Base-by-base conservation (phyloP, 2,888 invertebrate genomes). In the Drosophila lutescens region DNA sequence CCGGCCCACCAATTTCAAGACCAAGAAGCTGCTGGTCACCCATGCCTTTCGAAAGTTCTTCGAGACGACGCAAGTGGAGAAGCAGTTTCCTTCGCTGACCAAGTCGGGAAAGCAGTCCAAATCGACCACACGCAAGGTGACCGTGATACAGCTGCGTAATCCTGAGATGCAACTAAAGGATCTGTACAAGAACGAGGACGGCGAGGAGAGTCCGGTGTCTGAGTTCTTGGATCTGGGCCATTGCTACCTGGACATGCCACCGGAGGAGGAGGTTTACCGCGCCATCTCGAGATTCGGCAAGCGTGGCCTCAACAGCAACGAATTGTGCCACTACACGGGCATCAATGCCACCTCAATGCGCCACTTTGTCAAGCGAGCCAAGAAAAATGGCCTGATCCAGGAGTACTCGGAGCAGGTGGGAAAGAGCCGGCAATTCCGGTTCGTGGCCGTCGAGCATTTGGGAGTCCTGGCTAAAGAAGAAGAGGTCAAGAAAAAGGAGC, bases 41-140 rank as follows among this genome's bases (percentile, higher is more conserved):
- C 89, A 94, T 80, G 83, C 94, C 9, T 93, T 94, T 66, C 94
- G 94, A 78, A 93, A 93, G 79, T 92, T 93, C 74, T 93, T 94
- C 15, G 93, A 93, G 66, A 93, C 93, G 5, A 92, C 92, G 6
- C 68, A 77, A 26, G 26, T 78, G 43, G 38, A 55, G 3, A 38
- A 44, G 34, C n/a, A 57, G 0, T 13, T 34, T 9, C 43, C 20
- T 3, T 9, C 13, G 15, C 26, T 69, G 1, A 43, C 36, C 43
- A 62, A 73, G 47, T 10, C 49, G 17, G 34, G 63, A 15, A 51
- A 40, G 20, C 17, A 46, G 32, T 40, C 74, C 12, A 74, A 47
- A 4, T 20, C 62, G 3, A 12, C 66, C 26, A 30, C n/a, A 9
- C 92, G 91, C 65, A 94, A 94, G 77, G 93, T 93, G 76, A 83